A percentile compares a stretch with the other conserved stretches of the same genome.
Evolutionary conservation across 2,113 vertebrate genomes (phyloP).

Genomic region (Puffinus mauretanicus): DNA sequence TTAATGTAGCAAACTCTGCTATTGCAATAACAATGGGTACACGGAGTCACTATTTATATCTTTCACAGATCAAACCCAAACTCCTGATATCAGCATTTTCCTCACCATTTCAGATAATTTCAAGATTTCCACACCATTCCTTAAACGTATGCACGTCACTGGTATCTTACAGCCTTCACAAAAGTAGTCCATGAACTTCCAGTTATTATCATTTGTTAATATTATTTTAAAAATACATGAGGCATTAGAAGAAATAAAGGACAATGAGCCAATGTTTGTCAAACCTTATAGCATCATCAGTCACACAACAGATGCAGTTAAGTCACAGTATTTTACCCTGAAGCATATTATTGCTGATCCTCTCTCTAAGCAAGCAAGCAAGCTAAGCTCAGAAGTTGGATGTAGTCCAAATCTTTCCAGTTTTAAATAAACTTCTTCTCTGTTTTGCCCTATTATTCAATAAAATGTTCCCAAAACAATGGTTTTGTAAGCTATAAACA

Average conservation of each 20-base stretch:
- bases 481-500: slow-evolving; percentile 23
- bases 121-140: not conserved
- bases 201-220: not conserved
- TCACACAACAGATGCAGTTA: slow-evolving; percentile 19
- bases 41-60: not conserved
- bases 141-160: not conserved
- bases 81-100: not conserved
- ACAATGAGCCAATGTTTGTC: slow-evolving; percentile 12
- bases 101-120: not conserved
- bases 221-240: not conserved
- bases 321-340: slow-evolving; percentile 24
- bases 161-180: not conserved
- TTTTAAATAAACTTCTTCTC: slow-evolving; percentile 54
- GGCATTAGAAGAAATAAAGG: not conserved
- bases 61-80: not conserved
- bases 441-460: slow-evolving; percentile 37
- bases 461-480: slow-evolving; percentile 52
- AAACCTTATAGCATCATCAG: slow-evolving; percentile 13
- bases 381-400: slow-evolving; percentile 33
- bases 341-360: not conserved
- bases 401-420: slow-evolving; percentile 12
- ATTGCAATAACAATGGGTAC: not conserved
- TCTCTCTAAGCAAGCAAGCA: not conserved
- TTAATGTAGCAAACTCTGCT: not conserved
- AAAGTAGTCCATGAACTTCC: not conserved